Evolutionary conservation across 2,113 vertebrate species (phyloP).

Genomic region (Lycocorax pyrrhopterus): DNA sequence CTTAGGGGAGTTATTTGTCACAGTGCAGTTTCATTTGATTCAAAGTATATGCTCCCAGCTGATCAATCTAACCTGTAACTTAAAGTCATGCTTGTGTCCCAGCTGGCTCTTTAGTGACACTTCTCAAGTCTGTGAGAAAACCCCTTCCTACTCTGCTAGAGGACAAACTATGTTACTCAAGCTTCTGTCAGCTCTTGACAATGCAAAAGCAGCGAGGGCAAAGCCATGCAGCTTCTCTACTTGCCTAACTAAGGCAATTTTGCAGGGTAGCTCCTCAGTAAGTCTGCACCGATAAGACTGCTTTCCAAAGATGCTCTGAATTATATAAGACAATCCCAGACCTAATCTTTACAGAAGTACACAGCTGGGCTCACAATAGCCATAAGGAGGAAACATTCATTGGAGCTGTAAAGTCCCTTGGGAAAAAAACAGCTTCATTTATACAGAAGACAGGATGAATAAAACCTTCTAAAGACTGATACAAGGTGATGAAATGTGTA

Average conservation of each 20-base stretch:
- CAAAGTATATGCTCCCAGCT: not conserved
- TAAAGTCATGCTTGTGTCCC: not conserved
- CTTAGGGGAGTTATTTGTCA: not conserved
- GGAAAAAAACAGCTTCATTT: not conserved
- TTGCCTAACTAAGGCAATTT: not conserved
- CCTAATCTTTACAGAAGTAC: not conserved
- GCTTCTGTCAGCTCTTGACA: not conserved
- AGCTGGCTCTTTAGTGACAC: not conserved
- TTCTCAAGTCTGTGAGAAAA: not conserved
- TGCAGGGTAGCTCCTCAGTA: not conserved
- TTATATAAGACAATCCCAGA: not conserved
- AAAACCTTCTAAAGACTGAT: not conserved
- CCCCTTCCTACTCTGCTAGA: not conserved
- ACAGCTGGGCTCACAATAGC: not conserved
- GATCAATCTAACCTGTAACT: not conserved
- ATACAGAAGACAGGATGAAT: not conserved
- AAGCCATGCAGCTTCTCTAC: fast-evolving
- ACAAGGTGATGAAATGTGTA: not conserved
- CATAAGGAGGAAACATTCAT: not conserved
- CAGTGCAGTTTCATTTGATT: not conserved
- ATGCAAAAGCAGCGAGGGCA: not conserved
- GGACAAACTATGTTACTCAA: not conserved
- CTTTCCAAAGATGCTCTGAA: not conserved
- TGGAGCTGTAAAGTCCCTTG: not conserved
- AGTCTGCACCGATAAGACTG: not conserved